Evolutionary conservation across 2,888 invertebrate genomes (phyloP), one percentile per base, ranked within the genome.

Genomic region (Drosophila bunnanda): DNA sequence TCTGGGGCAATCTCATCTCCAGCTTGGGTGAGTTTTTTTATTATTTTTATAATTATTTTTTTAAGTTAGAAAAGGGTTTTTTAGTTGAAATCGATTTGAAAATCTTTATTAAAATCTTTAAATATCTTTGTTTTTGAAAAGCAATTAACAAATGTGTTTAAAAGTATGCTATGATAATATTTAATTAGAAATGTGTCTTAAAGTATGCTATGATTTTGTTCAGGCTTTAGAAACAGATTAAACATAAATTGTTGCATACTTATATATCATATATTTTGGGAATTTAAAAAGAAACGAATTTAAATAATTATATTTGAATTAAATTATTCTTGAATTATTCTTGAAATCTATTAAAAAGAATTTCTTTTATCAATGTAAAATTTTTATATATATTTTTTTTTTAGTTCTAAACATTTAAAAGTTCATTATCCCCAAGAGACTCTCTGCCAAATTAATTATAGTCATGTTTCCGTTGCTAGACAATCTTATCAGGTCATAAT

Each of bases 1-100:
- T 99, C 53, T 97, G 98, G 97, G 98, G 99, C 90, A 99, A 99
- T 93, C 94, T 99, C 75, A 96, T 98, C 89, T 98, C 98, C n/a
- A 98, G 98, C 79, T 94, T 97, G 86, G 92, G 92, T 92, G 82
- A 82, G 87, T 83, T 57, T 7, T 48, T 15, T 9, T 15, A 0
- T 28, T 12, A 28, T 30, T 48, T 20, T 12, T 2, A 20, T 41
- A 6, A 4, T 25, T 17, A 1, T 39, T 39, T 39, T 17, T 30
- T 12, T 8, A 28, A 9, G 15, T n/a, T 13, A 4, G 2, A 25
- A 44, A 25, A 9, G 4, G 1, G 13, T 3, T 8, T 39, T 17
- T 17, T 17, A 9, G 17, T 10, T 17, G 15, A 36, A 15, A 36
- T 36, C 2, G 6, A 1, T 2, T 10, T 5, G 2, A 20, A 41